Evolutionary conservation across 2,797 vertebrate genomes (phyloP).

Genomic region (Crocodylus rhombifer): DNA sequence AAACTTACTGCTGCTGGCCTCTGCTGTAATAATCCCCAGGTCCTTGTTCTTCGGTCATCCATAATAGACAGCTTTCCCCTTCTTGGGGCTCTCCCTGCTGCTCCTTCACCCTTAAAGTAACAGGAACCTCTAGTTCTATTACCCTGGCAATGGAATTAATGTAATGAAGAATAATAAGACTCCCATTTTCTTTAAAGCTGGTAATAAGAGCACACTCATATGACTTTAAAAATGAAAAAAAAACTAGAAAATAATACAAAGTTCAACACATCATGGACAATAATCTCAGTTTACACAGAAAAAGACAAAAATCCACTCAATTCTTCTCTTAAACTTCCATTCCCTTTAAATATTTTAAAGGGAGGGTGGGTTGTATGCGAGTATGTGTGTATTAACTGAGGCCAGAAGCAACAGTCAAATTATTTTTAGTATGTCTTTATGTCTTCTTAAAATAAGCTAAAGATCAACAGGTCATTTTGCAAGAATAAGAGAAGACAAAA

Average conservation of each 20-base stretch:
- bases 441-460: not conserved
- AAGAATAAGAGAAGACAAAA: not conserved
- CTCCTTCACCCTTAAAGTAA: no score
- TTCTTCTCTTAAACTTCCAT: not conserved
- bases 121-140: no score
- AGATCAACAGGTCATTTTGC: not conserved
- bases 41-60: no score
- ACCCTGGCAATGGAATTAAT: no score
- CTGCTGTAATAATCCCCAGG: no score
- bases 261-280: no score
- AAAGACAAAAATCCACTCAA: not conserved
- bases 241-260: no score
- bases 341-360: not conserved
- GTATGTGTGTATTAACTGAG: not conserved
- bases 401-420: not conserved
- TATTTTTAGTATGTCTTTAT: not conserved
- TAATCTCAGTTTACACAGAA: not conserved
- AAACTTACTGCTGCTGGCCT: no score
- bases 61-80: no score
- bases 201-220: not conserved
- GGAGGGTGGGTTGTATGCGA: no score
- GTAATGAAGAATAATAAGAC: not conserved
- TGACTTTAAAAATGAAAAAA: not conserved
- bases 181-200: not conserved
- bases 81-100: no score